Evolutionary conservation across 2,888 invertebrate species (phyloP).

Genomic region (Drosophila prolongata): DNA sequence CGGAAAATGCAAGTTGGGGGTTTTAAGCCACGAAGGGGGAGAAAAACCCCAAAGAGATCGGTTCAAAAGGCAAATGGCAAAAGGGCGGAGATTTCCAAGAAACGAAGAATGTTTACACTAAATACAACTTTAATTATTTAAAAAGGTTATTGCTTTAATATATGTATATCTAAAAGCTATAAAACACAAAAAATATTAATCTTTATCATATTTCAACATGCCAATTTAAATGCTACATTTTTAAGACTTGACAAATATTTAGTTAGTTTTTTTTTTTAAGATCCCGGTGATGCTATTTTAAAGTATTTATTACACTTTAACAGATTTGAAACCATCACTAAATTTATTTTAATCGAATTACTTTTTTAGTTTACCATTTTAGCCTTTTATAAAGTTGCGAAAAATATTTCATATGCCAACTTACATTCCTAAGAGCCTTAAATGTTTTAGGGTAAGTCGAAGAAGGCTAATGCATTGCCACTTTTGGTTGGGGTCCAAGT

Average conservation of each 20-base stretch:
- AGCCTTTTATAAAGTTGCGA: background rate
- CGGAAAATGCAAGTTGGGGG: constrained; percentile 19
- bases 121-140: too few relatives aligned
- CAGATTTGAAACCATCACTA: too few relatives aligned
- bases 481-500: constrained; percentile 8
- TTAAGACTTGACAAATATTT: too few relatives aligned
- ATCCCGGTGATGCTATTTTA: too few relatives aligned
- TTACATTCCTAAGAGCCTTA: background rate
- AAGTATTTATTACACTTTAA: too few relatives aligned
- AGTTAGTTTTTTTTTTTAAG: too few relatives aligned
- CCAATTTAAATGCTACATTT: too few relatives aligned
- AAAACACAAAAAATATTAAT: too few relatives aligned
- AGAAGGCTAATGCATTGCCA: constrained; percentile 6
- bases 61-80: constrained; percentile 20
- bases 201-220: too few relatives aligned
- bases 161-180: too few relatives aligned
- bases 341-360: too few relatives aligned
- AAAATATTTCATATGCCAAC: background rate
- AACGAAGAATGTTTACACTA: constrained; percentile 3
- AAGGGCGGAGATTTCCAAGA: background rate
- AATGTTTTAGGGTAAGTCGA: background rate
- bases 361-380: background rate
- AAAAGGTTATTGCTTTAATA: too few relatives aligned
- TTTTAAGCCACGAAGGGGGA: constrained; percentile 19
- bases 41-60: constrained; percentile 19